phyloP scores from a whole-genome alignment of 1,140 invertebrate genomes.

The Uloborus diversus region DNA sequence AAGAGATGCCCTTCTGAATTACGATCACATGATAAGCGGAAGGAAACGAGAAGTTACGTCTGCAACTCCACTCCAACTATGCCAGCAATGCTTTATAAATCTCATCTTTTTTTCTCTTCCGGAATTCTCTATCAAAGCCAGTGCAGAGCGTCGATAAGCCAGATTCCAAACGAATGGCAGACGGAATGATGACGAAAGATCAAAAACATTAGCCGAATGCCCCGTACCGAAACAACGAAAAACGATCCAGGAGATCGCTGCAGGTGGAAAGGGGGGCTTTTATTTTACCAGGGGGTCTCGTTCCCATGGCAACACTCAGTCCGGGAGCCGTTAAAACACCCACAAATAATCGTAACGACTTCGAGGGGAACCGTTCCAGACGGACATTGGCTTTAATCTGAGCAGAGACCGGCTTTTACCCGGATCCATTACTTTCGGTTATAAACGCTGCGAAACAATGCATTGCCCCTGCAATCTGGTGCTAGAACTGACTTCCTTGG shows the following conservation, averaged over 20 bases:
- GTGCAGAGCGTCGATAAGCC: background rate
- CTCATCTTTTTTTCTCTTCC: too few relatives aligned
- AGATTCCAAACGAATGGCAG: background rate
- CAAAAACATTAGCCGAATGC: slow-evolving; percentile 41
- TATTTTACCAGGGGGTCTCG: slow-evolving; percentile 8
- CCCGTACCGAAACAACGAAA: slow-evolving; percentile 14
- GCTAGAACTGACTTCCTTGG: background rate
- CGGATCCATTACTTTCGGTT: slow-evolving; percentile 47
- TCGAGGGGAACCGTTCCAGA: background rate
- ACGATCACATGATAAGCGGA: too few relatives aligned
- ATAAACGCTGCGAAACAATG: slow-evolving; percentile 46
- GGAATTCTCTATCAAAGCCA: too few relatives aligned
- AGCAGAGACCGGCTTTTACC: slow-evolving; percentile 21
- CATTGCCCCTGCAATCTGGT: slow-evolving; percentile 7
- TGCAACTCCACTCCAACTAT: too few relatives aligned
- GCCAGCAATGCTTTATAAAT: too few relatives aligned
- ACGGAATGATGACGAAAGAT: slow-evolving; percentile 23
- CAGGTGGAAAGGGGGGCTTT: background rate
- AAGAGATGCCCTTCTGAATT: too few relatives aligned
- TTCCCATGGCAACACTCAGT: slow-evolving; percentile 35
- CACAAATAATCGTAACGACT: slow-evolving; percentile 55
- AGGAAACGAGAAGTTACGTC: too few relatives aligned
- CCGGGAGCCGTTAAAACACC: slow-evolving; percentile 50
- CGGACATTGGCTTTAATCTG: slow-evolving; percentile 42
- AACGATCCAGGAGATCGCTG: background rate